A percentile compares a stretch with the other conserved stretches of the same genome.
These are phyloP conservation scores for Polypterus bichir DNA, from an alignment of 2,113 vertebrate species.

Conservation along the genomic window DNA sequence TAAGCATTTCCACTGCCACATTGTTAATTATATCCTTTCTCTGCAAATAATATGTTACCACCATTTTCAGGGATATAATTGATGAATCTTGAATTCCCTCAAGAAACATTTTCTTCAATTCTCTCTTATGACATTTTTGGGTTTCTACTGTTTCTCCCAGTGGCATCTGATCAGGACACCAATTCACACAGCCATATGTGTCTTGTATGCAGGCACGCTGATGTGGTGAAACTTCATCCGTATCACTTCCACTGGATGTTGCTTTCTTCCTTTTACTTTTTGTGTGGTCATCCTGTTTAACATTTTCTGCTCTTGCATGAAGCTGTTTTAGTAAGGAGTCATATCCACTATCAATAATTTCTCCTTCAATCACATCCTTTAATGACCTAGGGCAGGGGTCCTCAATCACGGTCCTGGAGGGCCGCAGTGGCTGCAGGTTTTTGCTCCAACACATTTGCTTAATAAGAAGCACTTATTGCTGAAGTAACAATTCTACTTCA, in stretches of 20 bases:
- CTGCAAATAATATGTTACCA: slow-evolving; percentile 9
- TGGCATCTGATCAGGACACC: slow-evolving; percentile 8
- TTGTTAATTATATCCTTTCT: slow-evolving; percentile 14
- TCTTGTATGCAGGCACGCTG: neutral
- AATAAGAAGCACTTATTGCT: too few relatives aligned
- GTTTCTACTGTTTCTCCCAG: slow-evolving; percentile 10
- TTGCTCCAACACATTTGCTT: too few relatives aligned
- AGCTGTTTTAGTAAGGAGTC: slow-evolving; percentile 18
- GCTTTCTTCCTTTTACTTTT: slow-evolving; percentile 13
- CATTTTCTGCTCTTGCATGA: slow-evolving; percentile 11
- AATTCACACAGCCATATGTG: slow-evolving; percentile 14
- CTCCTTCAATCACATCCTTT: slow-evolving; percentile 14
- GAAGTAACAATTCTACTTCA: too few relatives aligned
- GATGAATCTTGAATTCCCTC: slow-evolving; percentile 3
- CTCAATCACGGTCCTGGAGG: too few relatives aligned
- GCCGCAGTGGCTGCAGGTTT: too few relatives aligned
- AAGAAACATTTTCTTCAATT: slow-evolving; percentile 18
- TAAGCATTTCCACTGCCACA: slow-evolving; percentile 3
- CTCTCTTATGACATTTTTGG: slow-evolving; percentile 15
- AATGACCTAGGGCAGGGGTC: too few relatives aligned
- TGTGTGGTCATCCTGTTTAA: slow-evolving; percentile 10
- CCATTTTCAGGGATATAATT: slow-evolving; percentile 12
- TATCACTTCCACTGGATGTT: neutral
- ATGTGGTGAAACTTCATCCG: slow-evolving; percentile 6
- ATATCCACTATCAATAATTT: slow-evolving; percentile 17